Evolutionary conservation across 2,888 invertebrate species (phyloP), one percentile per base, ranked within the genome.

Genomic region (Diplolepis rosae): DNA sequence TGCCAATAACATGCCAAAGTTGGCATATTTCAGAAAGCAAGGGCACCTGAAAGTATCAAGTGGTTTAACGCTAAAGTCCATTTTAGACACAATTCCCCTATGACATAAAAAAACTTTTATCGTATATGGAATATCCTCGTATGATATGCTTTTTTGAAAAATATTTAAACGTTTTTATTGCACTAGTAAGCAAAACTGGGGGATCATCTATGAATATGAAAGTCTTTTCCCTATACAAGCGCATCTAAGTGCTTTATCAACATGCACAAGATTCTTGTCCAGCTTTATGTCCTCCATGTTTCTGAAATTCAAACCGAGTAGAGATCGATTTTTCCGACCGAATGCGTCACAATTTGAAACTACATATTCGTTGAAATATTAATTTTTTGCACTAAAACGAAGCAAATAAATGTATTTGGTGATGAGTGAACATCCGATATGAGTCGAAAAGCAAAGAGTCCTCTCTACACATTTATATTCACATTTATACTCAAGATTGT

Each of bases 401-500:
- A n/a, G 39, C 48, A 66, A 72, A 69, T 66, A 66, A 69, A 72
- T 66, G 71, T 42, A 66, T 69, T 66, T 51, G 48, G 9, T 66
- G 66, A 32, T 50, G 27, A 66, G 51, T 45, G 66, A 66, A 32
- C 24, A 35, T 50, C 50, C 35, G 32, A 30, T 66, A n/a, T 30
- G 32, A 51, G 51, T 50, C 50, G 51, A 66, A 50, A 66, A 51
- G 48, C 32, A 66, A 56, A 35, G 61, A 61, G 51, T 32, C 32
- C 51, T 32, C 11, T 61, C 15, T 35, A 22, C 67, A 56, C 68
- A 68, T 68, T 72, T 68, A 61, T 69, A 68, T 75, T 75, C 67
- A 56, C 68, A 68, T 68, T 72, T 68, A 61, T 69, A 68, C 72
- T 75, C 70, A 66, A 56, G 65, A 35, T 70, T 56, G 28, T 56